A percentile compares a stretch with the other conserved stretches of the same genome.
Conservation (phyloP, 2,113 vertebrate species). For the Falcunculus frontatus region DNA sequence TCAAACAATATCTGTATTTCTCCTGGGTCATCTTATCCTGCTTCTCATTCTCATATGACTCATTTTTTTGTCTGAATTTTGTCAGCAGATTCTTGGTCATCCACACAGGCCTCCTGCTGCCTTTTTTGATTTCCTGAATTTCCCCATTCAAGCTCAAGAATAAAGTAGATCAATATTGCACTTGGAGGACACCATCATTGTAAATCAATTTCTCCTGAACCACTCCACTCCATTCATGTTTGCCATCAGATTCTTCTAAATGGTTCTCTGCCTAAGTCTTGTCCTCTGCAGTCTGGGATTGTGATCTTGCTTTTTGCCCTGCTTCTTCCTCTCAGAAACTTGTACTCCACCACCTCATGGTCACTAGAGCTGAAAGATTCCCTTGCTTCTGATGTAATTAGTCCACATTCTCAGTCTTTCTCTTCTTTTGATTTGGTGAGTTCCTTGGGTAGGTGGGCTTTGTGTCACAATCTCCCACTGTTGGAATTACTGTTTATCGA, state of each 20-base stretch:
- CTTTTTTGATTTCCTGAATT: background rate
- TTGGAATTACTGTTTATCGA: fast-evolving
- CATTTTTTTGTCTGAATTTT: background rate
- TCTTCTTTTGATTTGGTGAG: background rate
- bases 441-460: background rate
- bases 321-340: background rate
- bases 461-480: background rate
- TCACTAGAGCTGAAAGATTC: background rate
- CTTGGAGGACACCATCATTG: background rate
- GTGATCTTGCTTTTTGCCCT: background rate
- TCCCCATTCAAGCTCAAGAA: background rate
- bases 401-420: background rate
- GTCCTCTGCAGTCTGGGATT: background rate
- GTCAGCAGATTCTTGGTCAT: background rate
- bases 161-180: background rate
- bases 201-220: background rate
- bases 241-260: background rate
- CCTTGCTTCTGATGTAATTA: background rate
- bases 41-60: background rate
- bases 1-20: background rate
- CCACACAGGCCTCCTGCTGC: background rate
- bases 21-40: background rate
- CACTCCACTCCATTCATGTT: background rate
- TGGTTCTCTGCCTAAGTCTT: background rate
- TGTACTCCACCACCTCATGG: background rate